Base-by-base conservation (phyloP, 2,888 invertebrate species). In the Eurytoma californica region DNA sequence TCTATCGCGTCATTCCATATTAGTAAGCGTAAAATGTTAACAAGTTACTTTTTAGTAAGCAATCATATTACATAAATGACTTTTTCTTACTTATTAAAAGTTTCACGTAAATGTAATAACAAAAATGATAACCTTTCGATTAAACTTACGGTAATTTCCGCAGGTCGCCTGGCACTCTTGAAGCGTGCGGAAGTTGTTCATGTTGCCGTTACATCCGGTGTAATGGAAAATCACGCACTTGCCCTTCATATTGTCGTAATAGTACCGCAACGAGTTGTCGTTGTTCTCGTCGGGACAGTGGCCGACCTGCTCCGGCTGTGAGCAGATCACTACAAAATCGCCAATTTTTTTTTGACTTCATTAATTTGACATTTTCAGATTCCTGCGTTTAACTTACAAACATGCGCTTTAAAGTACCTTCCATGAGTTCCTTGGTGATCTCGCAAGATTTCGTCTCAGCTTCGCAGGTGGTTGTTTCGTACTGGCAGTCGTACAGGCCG, bases 141-240 rank as follows among this genome's bases (percentile, higher is more conserved):
- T 4, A 7, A 28, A 81, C 92, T 92, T 89, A 91, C 91, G 84
- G 91, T 91, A 82, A 9, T 90, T 88, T 7, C 91, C 90, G 85
- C 96, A 96, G 14, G 93, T 92, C 28, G 91, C 91, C 80, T 93
- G 92, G 86, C 97, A 97, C 63, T 93, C 92, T 75, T 94, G 93
- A 77, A 93, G 92, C 0, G 94, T 93, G 74, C 93, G 93, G 90
- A 98, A 98, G 89, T 97, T 97, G 90, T 98, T 98, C 60, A 93
- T 92, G 89, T 97, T 98, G 1, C 95, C 96, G 66, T 95, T 94
- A 88, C 98, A 98, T 57, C 97, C 98, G 30, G 95, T 95, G 91
- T 95, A 98, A 73, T 93, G 94, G 90, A 98, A 98, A 5, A 95
- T 93, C 85, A 94, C 94, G 88, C 98, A 98, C 47, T 92, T 92